These are phyloP conservation scores for Chymomyza fuscimana DNA, from an alignment of 2,888 invertebrate genomes.

Conservation along the genomic window DNA sequence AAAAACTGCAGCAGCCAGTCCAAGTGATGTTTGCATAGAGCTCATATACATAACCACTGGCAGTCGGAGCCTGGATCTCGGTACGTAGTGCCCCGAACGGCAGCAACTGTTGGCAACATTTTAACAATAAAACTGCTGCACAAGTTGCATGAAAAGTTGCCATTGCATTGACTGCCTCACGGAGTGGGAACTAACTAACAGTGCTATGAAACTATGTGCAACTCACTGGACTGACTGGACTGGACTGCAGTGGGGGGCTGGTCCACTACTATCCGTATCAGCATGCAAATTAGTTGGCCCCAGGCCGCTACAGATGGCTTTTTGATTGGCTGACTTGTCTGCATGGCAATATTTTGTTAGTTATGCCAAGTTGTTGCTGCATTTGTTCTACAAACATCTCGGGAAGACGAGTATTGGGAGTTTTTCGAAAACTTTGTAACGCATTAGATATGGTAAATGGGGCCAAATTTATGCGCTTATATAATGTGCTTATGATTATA, in stretches of 20 bases:
- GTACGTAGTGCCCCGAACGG: not conserved
- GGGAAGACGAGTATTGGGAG: not conserved
- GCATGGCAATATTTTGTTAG: slow-evolving; percentile 15
- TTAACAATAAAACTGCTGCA: slow-evolving; percentile 52
- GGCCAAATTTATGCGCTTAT: too few species aligned
- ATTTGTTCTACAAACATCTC: not conserved
- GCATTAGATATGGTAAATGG: not conserved
- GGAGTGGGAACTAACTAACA: slow-evolving; percentile 23
- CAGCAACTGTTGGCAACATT: slow-evolving; percentile 29
- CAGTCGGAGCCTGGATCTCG: not conserved
- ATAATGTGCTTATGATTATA: too few species aligned
- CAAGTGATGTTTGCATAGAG: slow-evolving; percentile 40
- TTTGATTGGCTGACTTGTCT: slow-evolving; percentile 58
- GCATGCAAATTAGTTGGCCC: slow-evolving; percentile 51
- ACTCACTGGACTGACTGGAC: not conserved
- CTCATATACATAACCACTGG: slow-evolving; percentile 5
- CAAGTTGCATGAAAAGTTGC: slow-evolving; percentile 44
- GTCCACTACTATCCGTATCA: slow-evolving; percentile 33
- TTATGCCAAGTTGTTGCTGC: not conserved
- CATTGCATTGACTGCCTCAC: slow-evolving; percentile 30
- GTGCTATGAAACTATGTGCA: slow-evolving; percentile 35
- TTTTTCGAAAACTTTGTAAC: not conserved
- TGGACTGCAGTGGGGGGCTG: not conserved
- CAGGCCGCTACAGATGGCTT: slow-evolving; percentile 57
- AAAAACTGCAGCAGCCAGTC: slow-evolving; percentile 28